Conservation (phyloP, 2,797 vertebrate species). For the Amblyraja radiata region DNA sequence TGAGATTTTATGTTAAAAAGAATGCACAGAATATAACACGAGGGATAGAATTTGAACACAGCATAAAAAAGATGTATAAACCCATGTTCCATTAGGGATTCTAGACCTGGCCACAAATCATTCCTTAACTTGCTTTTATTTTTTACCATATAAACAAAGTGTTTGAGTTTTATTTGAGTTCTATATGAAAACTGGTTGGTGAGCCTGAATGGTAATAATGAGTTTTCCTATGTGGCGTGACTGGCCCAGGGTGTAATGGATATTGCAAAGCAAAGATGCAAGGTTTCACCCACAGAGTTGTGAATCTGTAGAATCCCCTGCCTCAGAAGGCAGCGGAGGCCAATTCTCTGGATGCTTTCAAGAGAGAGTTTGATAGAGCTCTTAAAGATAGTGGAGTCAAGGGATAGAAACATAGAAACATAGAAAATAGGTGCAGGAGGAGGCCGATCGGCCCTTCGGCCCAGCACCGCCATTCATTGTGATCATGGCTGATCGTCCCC, state of each 20-base stretch:
- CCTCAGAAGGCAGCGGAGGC: too few relatives aligned
- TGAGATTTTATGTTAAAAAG: constrained; percentile 12
- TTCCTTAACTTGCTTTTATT: neutral
- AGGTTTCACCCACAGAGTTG: too few relatives aligned
- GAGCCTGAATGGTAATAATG: neutral
- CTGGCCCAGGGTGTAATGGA: neutral
- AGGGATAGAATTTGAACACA: neutral
- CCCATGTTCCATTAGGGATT: neutral
- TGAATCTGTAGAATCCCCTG: too few relatives aligned
- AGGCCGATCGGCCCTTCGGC: too few relatives aligned
- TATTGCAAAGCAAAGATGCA: neutral
- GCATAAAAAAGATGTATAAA: neutral
- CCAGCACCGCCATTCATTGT: too few relatives aligned
- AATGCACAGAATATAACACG: neutral
- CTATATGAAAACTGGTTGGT: neutral
- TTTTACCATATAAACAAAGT: neutral
- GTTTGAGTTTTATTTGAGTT: neutral
- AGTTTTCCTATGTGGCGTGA: neutral
- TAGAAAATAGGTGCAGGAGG: too few relatives aligned
- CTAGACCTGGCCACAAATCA: neutral
- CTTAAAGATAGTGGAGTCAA: too few relatives aligned
- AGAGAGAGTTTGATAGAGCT: too few relatives aligned
- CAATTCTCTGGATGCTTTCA: too few relatives aligned
- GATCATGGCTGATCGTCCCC: too few relatives aligned
- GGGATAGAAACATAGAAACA: too few relatives aligned